phyloP scores from a whole-genome alignment of 2,888 invertebrate species.

The Periphyllus acericola region DNA sequence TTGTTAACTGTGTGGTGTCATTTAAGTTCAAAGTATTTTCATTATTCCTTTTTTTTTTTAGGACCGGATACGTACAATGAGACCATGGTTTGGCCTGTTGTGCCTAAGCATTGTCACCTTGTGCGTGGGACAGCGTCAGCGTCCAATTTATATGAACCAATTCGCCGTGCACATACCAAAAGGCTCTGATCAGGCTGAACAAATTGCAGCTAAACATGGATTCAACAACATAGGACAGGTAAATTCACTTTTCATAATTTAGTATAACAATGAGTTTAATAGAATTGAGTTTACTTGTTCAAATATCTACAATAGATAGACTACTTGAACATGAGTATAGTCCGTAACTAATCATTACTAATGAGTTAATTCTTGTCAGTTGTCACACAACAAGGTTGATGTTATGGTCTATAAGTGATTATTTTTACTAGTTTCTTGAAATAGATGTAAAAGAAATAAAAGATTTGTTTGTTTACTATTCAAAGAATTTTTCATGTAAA shows the following conservation, averaged over 20 bases:
- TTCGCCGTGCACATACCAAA: slow-evolving; percentile 85
- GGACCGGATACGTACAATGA: slow-evolving; percentile 54
- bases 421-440: slow-evolving; percentile 24
- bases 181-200: slow-evolving; percentile 75
- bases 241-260: slow-evolving; percentile 65
- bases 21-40: not conserved
- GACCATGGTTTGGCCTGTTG: slow-evolving; percentile 58
- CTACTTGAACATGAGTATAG: slow-evolving; percentile 3
- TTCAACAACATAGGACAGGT: slow-evolving; percentile 88
- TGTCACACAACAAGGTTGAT: slow-evolving; percentile 1
- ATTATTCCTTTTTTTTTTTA: not conserved
- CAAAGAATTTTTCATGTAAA: too few species aligned
- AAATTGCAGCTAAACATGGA: slow-evolving; percentile 83
- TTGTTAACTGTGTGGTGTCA: too few species aligned
- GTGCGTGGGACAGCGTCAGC: slow-evolving; percentile 63
- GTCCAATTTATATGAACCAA: slow-evolving; percentile 78
- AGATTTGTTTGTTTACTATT: not conserved
- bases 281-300: slow-evolving; percentile 28
- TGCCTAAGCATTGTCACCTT: slow-evolving; percentile 60
- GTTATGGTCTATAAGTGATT: slow-evolving; percentile 6
- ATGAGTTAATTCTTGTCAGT: slow-evolving; percentile 29
- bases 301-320: slow-evolving; percentile 40
- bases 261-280: slow-evolving; percentile 38
- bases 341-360: slow-evolving; percentile 49
- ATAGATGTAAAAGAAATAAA: not conserved